Base-by-base conservation (phyloP, 2,888 invertebrate genomes). In the Lasius platythorax region DNA sequence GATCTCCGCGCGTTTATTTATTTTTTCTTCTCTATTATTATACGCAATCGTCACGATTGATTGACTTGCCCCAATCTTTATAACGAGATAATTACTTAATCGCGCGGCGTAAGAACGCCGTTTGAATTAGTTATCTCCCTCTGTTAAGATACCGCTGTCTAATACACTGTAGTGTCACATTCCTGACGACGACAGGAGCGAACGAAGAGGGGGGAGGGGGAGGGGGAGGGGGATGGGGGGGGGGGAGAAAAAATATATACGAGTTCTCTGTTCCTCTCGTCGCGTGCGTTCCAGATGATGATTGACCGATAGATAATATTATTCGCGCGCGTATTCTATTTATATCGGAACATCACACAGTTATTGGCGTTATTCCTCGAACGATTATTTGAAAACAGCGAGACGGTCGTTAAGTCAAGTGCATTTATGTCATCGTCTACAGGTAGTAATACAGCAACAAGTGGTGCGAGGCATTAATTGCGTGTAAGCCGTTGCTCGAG, bases 381-480 rank as follows among this genome's bases (percentile, higher is more conserved):
- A 2, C n/a, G n/a, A 53, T n/a, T 23, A 53, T n/a, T 18, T 46
- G 46, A 46, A 46, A 3, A 46, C 12, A 3, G 43, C 43, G 30
- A 33, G 30, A 18, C 23, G 12, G 46, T 30, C 40, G 64, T 40
- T 18, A 53, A 46, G 76, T 76, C 66, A 58, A 58, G 43, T 37
- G 50, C 12, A 28, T 23, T 68, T 28, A 6, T 58, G n/a, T 9
- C 68, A 61, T 58, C 6, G 70, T 70, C 78, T 50, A 83, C 83
- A 78, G 70, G 78, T 83, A 83, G 61, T 28, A 18, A 33, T 40
- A n/a, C 68, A 73, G 67, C 63, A 82, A 68, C 83, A 83, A 76
- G 83, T 78, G 83, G 78, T 53, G 68, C 72, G 61, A 56, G 72
- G 63, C 18, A 73, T 86, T 86, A 68, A 82, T 76, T 78, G 81